Conservation (phyloP, 2,113 vertebrate species). For the Lathamus discolor region DNA sequence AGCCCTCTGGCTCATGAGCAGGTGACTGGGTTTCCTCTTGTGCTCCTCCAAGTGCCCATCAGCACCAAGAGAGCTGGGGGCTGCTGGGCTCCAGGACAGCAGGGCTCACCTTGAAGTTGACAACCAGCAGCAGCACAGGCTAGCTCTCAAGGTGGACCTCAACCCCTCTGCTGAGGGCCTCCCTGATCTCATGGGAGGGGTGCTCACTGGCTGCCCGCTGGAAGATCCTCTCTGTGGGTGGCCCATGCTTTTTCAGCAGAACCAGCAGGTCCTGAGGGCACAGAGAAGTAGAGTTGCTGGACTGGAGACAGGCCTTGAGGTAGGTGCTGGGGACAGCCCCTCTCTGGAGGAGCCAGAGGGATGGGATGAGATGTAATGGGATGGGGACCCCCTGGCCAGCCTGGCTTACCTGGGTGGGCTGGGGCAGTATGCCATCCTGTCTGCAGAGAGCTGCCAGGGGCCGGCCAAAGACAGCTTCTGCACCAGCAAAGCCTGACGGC, state of each 20-base stretch:
- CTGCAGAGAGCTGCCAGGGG: neutral
- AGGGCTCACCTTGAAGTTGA: no score
- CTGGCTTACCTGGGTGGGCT: neutral
- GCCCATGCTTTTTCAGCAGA: neutral
- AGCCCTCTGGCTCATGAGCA: no score
- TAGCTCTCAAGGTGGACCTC: no score
- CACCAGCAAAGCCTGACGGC: fast-evolving
- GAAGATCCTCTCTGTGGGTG: neutral
- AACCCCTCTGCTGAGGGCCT: no score
- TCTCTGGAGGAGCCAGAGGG: neutral
- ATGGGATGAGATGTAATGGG: neutral
- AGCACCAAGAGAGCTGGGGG: no score
- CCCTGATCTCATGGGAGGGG: no score
- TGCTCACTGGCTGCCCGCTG: fast-evolving
- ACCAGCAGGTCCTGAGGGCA: neutral
- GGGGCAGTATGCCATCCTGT: neutral
- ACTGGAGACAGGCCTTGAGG: neutral
- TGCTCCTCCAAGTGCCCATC: no score
- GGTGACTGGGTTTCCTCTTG: no score
- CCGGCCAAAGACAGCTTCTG: neutral
- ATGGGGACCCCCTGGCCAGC: neutral
- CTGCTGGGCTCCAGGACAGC: no score
- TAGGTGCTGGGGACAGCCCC: neutral
- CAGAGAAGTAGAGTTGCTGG: neutral
- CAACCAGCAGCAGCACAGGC: no score